Evolutionary conservation across 2,113 vertebrate species (phyloP), one percentile per base, ranked within the genome.

Genomic region (Raja brachyura): DNA sequence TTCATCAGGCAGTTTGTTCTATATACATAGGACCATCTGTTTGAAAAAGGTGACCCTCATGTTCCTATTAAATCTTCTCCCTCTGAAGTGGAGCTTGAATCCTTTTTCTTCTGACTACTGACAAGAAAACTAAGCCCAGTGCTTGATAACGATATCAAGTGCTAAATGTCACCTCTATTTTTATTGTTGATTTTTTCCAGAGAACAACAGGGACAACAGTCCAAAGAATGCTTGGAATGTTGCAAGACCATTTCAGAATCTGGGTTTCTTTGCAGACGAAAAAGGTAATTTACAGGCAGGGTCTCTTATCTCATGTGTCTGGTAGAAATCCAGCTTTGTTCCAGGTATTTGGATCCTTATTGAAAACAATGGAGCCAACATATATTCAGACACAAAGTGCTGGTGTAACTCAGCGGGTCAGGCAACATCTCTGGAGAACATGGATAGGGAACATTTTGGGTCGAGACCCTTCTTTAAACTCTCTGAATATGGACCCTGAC

Each of bases 131-230:
- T 31, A 31, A 66, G 79, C 39, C n/a, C 13, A 63, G 59, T 63
- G 59, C 28, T 66, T 28, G 7, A 28, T 31, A 88, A 31, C 83
- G n/a, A 61, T 31, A 31, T n/a, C n/a, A 88, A 88, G 31, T 63
- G 59, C n/a, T 63, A 31, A 63, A 88, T 66, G 59, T 88, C 83
- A 88, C 83, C 61, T 88, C 7, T n/a, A 88, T 66, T 63, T 88
- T 88, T 88, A 88, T 88, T 88, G 83, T 63, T 88, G 83, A 88
- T 63, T 88, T 66, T 59, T 88, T 88, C 83, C 83, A 88, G 83
- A 66, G 59, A 88, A 59, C 5, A 88, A 63, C 14, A 33, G 83
- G 83, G 59, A 86, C 59, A 88, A 31, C 83, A 66, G 59, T 28
- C 63, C 28, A 88, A 88, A 18, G 83, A 88, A 88, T 63, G 83